Conservation (phyloP, 2,113 vertebrate species). For the Paracanthobrama guichenoti region DNA sequence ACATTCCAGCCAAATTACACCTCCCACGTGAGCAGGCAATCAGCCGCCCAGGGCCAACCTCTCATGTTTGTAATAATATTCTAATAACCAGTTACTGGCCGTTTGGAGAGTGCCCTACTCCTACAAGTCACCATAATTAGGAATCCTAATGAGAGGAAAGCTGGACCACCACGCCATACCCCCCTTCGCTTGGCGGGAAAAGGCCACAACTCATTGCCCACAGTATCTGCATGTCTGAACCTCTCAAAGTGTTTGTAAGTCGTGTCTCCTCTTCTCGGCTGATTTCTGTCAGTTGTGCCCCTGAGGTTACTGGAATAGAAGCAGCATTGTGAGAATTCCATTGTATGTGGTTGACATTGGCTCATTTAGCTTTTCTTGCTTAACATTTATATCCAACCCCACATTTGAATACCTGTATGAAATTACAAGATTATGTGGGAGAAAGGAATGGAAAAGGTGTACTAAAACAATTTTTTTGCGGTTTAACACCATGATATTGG, state of each 20-base stretch:
- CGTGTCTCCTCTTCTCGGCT: conserved; percentile 33
- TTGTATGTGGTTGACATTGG: conserved; percentile 56
- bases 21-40: conserved; percentile 77
- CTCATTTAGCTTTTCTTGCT: conserved; percentile 9
- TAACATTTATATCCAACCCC: conserved; percentile 20
- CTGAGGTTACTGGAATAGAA: conserved; percentile 67
- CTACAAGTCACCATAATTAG: conserved; percentile 74
- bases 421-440: conserved; percentile 34
- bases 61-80: conserved; percentile 81
- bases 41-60: conserved; percentile 70
- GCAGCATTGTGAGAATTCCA: conserved; percentile 68
- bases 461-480: not conserved
- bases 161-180: conserved; percentile 55
- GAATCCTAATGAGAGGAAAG: conserved; percentile 68
- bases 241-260: conserved; percentile 53
- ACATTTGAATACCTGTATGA: conserved; percentile 34
- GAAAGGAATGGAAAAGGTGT: conserved; percentile 11
- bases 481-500: conserved; percentile 23
- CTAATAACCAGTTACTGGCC: conserved; percentile 75
- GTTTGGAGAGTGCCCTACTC: conserved; percentile 74
- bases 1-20: conserved; percentile 78
- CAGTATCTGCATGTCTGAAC: conserved; percentile 51
- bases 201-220: conserved; percentile 47
- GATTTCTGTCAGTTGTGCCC: conserved; percentile 59
- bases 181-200: conserved; percentile 45